Percentiles rank a stretch among this genome's conserved stretches.
Evolutionary conservation across 2,113 vertebrate species (phyloP).

Genomic region (Rissa tridactyla): DNA sequence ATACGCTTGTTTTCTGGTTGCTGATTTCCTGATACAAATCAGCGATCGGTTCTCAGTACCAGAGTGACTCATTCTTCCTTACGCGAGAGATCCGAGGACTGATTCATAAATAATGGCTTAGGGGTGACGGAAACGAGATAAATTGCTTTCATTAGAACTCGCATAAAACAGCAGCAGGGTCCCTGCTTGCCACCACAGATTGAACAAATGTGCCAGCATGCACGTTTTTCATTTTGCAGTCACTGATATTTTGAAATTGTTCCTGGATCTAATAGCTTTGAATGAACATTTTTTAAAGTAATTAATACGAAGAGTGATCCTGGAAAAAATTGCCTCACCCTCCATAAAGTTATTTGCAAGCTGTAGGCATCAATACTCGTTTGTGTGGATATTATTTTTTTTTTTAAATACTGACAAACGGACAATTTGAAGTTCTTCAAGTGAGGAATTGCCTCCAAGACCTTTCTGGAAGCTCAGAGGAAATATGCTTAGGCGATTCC

Average conservation of each 20-base stretch:
- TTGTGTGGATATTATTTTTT: background rate
- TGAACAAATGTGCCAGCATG: conserved; percentile 24
- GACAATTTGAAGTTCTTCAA: background rate
- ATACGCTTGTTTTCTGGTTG: conserved; percentile 21
- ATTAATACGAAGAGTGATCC: conserved; percentile 18
- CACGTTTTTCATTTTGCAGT: conserved; percentile 28
- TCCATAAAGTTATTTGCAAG: conserved; percentile 43
- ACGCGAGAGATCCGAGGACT: background rate
- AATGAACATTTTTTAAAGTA: conserved; percentile 19
- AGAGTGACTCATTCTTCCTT: background rate
- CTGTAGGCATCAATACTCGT: background rate
- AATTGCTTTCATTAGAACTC: conserved; percentile 55
- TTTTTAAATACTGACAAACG: background rate
- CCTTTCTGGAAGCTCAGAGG: conserved; percentile 8
- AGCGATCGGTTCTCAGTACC: background rate
- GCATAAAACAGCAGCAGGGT: conserved; percentile 21
- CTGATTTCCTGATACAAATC: conserved; percentile 3
- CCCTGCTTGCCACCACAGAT: background rate
- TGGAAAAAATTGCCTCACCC: conserved; percentile 14
- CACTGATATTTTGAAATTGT: conserved; percentile 30
- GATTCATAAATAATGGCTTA: conserved; percentile 34
- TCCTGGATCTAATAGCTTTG: background rate
- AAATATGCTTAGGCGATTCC: background rate
- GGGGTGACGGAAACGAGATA: background rate
- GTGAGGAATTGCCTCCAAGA: conserved; percentile 4